Base-by-base conservation (phyloP, 2,797 vertebrate species). In the Orestias chungarensis region DNA sequence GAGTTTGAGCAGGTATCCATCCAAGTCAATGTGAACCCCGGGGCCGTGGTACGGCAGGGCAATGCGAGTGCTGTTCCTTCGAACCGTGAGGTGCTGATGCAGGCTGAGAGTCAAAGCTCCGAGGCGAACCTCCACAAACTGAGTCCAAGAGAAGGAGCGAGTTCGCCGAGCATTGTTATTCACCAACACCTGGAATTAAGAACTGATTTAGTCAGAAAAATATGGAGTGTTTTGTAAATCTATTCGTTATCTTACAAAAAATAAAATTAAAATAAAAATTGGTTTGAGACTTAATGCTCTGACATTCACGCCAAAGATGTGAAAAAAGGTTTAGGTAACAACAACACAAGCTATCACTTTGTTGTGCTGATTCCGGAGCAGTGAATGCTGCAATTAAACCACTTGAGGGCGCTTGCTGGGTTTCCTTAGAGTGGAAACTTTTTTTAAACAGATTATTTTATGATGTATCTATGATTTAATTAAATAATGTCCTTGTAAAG, bases 71-170 rank as follows among this genome's bases (percentile, higher is more conserved):
- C 97, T 97, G 1, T 99, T 99, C 92, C 94, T 96, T 74, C 96
- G 96, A 76, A 99, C 98, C 0, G 96, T 96, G 69, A 99, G 95
- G 89, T 99, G 98, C 88, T 99, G 98, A 82, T 98, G 96, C 40
- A 99, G 95, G 85, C 97, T 95, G 86, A 99, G 82, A 10, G 87
- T 94, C 90, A 95, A 82, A n/a, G 89, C 90, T 0, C 92, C 95
- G 82, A 97, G 90, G 54, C 95, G 85, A 83, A 99, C 93, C 87
- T 99, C 97, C 70, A 99, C 97, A 0, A 96, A 95, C 91, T 98
- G 97, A 89, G 98, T 99, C 98, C 97, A 99, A 77, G 98, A 99
- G 93, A 98, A 99, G 82, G 97, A 97, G 62, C 95, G 97, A 23
- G 97, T 99, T 77, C 96, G 89, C 29, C 98, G 95, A 1, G 97